Conservation (phyloP, 2,888 invertebrate genomes). For the Helicoverpa assulta region DNA sequence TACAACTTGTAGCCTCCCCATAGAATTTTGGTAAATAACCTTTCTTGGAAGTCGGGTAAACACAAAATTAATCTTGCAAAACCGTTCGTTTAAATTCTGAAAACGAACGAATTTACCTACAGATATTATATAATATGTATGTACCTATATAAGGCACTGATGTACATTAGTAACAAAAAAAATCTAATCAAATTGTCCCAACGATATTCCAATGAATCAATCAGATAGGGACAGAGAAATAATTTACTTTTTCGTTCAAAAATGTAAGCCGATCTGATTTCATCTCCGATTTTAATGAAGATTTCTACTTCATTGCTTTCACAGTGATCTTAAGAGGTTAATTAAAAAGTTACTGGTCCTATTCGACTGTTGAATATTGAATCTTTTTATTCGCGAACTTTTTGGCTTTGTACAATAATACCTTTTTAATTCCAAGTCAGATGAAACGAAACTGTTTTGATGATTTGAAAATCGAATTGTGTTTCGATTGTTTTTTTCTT, state of each 20-base stretch:
- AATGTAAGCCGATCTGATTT: constrained; percentile 42
- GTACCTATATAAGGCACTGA: background rate
- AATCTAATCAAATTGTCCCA: background rate
- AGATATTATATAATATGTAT: too few species aligned
- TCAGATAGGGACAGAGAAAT: constrained; percentile 13
- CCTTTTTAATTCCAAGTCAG: constrained; percentile 19
- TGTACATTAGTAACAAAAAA: background rate
- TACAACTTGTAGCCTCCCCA: too few species aligned
- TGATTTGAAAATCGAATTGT: constrained; percentile 19
- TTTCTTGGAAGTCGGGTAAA: too few species aligned
- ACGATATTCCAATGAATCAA: background rate
- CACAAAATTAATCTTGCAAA: too few species aligned
- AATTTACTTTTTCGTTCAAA: constrained; percentile 25
- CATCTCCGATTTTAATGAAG: constrained; percentile 36
- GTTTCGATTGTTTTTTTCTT: constrained; percentile 3
- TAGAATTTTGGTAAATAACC: too few species aligned
- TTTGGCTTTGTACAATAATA: constrained; percentile 19
- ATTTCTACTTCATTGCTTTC: constrained; percentile 31
- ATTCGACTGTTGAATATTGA: constrained; percentile 29
- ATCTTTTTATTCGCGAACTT: constrained; percentile 12
- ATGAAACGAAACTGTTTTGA: constrained; percentile 15
- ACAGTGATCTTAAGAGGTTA: constrained; percentile 34
- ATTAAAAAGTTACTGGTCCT: constrained; percentile 37
- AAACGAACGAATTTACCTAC: too few species aligned
- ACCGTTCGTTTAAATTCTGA: too few species aligned